Percentiles rank a stretch among this genome's conserved stretches.
Conservation (phyloP, 2,888 invertebrate species). For the Microctonus aethiopoides region DNA sequence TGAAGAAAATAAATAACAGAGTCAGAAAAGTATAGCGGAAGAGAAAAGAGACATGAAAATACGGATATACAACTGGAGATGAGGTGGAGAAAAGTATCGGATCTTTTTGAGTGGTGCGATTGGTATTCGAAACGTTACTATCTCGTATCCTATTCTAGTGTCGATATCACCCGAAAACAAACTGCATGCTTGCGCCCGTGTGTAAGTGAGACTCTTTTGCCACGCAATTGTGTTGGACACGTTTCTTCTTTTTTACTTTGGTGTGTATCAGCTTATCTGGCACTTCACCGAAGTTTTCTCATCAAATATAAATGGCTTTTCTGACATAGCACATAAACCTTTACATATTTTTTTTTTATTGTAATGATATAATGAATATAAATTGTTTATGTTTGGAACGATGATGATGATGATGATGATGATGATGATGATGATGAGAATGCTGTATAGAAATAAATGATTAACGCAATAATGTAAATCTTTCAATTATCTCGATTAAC, state of each 20-base stretch:
- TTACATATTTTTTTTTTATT: not conserved
- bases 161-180: constrained; percentile 46
- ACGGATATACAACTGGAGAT: constrained; percentile 37
- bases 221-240: constrained; percentile 24
- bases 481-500: constrained; percentile 32
- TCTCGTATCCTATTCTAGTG: constrained; percentile 39
- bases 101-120: constrained; percentile 41
- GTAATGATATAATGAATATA: not conserved
- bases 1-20: constrained; percentile 19
- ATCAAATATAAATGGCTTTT: not conserved
- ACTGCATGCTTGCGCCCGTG: constrained; percentile 38
- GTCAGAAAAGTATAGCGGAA: not conserved
- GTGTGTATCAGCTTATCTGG: constrained; percentile 14
- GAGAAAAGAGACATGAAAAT: constrained; percentile 34
- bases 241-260: not conserved
- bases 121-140: constrained; percentile 47
- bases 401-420: no score
- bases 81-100: constrained; percentile 31
- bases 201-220: constrained; percentile 22
- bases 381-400: no score
- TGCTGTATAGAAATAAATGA: constrained; percentile 4
- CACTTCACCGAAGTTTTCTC: constrained; percentile 2
- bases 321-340: not conserved
- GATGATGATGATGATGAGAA: no score
- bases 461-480: not conserved